Evolutionary conservation across 2,113 vertebrate species (phyloP).

Genomic region (Grantiella picta): DNA sequence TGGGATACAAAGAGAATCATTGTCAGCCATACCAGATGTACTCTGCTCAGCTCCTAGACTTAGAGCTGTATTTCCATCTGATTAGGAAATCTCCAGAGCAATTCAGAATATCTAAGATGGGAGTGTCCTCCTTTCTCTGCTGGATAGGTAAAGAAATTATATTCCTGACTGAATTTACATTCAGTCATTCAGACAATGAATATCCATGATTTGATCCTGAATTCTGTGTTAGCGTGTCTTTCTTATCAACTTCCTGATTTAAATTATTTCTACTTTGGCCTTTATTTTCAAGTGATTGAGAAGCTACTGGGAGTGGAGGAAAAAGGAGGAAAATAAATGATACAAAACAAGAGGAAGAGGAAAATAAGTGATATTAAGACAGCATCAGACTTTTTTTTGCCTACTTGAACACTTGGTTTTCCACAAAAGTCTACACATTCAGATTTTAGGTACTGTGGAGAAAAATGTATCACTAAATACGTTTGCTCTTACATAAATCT

Average conservation of each 20-base stretch:
- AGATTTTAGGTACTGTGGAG: not conserved
- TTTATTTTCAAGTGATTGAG: not conserved
- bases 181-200: not conserved
- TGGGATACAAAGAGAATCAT: fast-evolving
- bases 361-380: not conserved
- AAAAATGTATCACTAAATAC: not conserved
- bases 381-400: not conserved
- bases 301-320: not conserved
- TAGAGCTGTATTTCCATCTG: not conserved
- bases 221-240: not conserved
- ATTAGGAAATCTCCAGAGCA: not conserved
- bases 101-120: not conserved
- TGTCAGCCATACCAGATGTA: not conserved
- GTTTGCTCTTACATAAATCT: not conserved
- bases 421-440: not conserved
- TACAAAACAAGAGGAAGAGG: not conserved
- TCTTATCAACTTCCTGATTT: not conserved
- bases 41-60: not conserved
- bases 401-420: not conserved
- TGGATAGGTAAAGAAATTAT: not conserved
- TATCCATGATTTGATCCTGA: not conserved
- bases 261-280: not conserved
- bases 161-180: not conserved
- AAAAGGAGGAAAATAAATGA: not conserved
- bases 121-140: not conserved